A percentile compares a stretch with the other conserved stretches of the same genome.
Conservation (phyloP, 2,113 vertebrate species). For the Clinocottus analis region DNA sequence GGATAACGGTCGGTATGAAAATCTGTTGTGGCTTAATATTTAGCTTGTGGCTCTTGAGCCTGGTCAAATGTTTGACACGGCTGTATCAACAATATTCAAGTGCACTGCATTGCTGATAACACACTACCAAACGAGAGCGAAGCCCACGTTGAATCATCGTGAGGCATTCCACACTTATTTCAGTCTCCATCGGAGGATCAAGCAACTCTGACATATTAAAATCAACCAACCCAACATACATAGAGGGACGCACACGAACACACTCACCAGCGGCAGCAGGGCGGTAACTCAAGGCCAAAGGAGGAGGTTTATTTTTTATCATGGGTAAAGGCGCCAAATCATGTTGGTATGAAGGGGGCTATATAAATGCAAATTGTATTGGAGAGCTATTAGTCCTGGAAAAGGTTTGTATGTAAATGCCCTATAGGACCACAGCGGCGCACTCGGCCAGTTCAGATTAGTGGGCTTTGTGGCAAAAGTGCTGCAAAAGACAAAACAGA, state of each 20-base stretch:
- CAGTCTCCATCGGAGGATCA: slow-evolving; percentile 65
- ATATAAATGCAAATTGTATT: slow-evolving; percentile 90
- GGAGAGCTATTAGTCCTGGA: slow-evolving; percentile 84
- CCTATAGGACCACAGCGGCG: slow-evolving; percentile 78
- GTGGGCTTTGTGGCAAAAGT: slow-evolving; percentile 75
- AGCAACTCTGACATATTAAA: slow-evolving; percentile 80
- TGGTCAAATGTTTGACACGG: slow-evolving; percentile 35
- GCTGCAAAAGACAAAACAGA: slow-evolving; percentile 75
- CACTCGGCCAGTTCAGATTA: slow-evolving; percentile 82
- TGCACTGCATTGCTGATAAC: slow-evolving; percentile 27
- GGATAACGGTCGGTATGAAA: slow-evolving; percentile 1
- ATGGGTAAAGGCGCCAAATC: slow-evolving; percentile 84
- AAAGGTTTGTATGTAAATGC: slow-evolving; percentile 87
- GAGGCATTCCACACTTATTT: slow-evolving; percentile 69
- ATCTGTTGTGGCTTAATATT: slow-evolving; percentile 51
- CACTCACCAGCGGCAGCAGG: slow-evolving; percentile 55
- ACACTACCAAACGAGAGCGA: slow-evolving; percentile 4
- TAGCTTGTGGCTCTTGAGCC: slow-evolving; percentile 49
- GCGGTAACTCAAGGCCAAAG: slow-evolving; percentile 83
- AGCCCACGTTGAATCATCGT: slow-evolving; percentile 63
- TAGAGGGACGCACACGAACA: slow-evolving; percentile 60
- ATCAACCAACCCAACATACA: slow-evolving; percentile 76
- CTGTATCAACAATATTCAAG: slow-evolving; percentile 60
- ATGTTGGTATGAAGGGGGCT: slow-evolving; percentile 85
- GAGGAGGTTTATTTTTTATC: slow-evolving; percentile 84